phyloP scores from a whole-genome alignment of 2,888 invertebrate species.

The Dicyrtoma fusca region DNA sequence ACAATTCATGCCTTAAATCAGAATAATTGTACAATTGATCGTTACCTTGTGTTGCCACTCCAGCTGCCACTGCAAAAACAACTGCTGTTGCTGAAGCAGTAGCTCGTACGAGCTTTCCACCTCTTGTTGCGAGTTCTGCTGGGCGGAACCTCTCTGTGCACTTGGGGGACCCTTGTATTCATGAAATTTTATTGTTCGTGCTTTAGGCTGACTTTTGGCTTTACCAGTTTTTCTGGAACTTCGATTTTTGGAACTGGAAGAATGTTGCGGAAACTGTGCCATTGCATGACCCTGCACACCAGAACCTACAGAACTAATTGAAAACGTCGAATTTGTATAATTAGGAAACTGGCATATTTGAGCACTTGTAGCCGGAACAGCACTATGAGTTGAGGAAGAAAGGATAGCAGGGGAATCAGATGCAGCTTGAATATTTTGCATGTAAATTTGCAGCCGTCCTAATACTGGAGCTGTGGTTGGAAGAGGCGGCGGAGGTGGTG shows the following conservation, averaged over 20 bases:
- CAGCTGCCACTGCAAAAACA: conserved; percentile 84
- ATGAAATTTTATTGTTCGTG: conserved; percentile 92
- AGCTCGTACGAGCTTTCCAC: conserved; percentile 87
- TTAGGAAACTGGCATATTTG: conserved; percentile 16
- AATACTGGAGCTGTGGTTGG: conserved; percentile 34
- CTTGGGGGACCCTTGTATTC: conserved; percentile 94
- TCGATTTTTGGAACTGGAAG: conserved; percentile 61
- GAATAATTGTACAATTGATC: too few species aligned
- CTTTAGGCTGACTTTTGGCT: conserved; percentile 77
- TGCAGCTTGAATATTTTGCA: conserved; percentile 38
- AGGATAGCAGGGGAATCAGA: background rate
- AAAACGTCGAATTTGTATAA: background rate
- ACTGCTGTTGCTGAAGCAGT: conserved; percentile 89
- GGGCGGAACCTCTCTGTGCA: conserved; percentile 70
- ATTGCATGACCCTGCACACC: background rate
- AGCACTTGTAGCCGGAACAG: conserved; percentile 23
- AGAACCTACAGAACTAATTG: background rate
- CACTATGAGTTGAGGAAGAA: conserved; percentile 6
- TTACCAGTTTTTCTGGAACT: conserved; percentile 61
- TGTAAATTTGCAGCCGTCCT: conserved; percentile 40
- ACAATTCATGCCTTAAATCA: too few species aligned
- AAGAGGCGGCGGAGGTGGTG: conserved; percentile 45
- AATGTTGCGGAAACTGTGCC: conserved; percentile 19
- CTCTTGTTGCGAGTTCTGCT: conserved; percentile 52
- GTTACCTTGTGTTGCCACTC: conserved; percentile 75